phyloP scores from a whole-genome alignment of 1,140 invertebrate genomes.

The Ips typographus region DNA sequence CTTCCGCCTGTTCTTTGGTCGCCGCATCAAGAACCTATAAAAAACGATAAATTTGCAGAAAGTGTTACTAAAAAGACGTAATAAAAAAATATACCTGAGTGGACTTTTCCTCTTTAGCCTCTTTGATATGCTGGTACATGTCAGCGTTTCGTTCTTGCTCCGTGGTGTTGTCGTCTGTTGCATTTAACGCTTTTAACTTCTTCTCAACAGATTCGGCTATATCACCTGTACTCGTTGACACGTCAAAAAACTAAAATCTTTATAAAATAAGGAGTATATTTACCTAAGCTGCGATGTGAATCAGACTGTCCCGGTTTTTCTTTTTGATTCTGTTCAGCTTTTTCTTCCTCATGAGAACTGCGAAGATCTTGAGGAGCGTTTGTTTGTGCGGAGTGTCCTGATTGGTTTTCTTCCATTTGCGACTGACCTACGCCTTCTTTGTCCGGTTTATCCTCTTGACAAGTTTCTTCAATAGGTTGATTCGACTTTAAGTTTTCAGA shows the following conservation, averaged over 20 bases:
- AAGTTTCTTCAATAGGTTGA: conserved; percentile 48
- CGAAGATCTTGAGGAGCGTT: conserved; percentile 44
- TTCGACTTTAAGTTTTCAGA: conserved; percentile 47
- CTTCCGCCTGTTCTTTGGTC: conserved; percentile 80
- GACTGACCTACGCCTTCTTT: conserved; percentile 57
- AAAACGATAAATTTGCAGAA: background rate
- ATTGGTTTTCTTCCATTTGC: conserved; percentile 54
- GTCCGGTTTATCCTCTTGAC: conserved; percentile 53
- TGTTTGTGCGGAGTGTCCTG: conserved; percentile 54
- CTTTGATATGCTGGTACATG: conserved; percentile 83
- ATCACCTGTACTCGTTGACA: conserved; percentile 44
- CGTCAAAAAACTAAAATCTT: background rate
- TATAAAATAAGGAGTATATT: background rate
- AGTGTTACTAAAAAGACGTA: background rate
- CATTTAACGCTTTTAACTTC: conserved; percentile 57
- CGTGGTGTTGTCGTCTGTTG: conserved; percentile 50
- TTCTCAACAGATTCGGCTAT: conserved; percentile 54
- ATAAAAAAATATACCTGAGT: conserved; percentile 34
- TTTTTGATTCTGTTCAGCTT: conserved; percentile 50
- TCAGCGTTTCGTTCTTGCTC: conserved; percentile 63
- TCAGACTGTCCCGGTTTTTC: conserved; percentile 55
- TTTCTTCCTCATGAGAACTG: conserved; percentile 44
- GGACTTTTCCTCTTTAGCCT: conserved; percentile 61
- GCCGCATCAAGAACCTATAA: conserved; percentile 66
- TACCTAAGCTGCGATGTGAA: conserved; percentile 52